Conservation (phyloP, 2,797 vertebrate genomes). For the Uromys caudimaculatus region DNA sequence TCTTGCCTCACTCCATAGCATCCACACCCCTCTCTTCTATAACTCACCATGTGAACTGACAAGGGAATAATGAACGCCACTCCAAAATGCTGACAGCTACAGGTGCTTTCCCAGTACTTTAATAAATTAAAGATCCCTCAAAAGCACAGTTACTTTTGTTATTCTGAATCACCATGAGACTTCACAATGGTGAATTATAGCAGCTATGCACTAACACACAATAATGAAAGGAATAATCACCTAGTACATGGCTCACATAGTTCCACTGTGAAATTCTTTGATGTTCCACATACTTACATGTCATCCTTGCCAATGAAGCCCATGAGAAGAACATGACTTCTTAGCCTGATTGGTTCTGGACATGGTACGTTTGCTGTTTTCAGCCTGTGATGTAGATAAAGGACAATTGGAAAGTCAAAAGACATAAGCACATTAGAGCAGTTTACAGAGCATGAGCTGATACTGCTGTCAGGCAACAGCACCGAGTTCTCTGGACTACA, state of each 20-base stretch:
- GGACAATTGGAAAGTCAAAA: neutral
- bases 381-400: constrained; percentile 87
- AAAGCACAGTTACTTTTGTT: neutral
- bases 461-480: neutral
- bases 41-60: neutral
- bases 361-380: constrained; percentile 94
- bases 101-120: neutral
- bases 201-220: neutral
- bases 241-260: neutral
- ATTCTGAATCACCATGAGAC: neutral
- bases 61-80: neutral
- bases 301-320: constrained; percentile 95
- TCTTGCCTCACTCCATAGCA: neutral
- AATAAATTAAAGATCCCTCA: neutral
- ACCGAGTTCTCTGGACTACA: neutral
- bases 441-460: neutral
- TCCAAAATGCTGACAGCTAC: neutral
- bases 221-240: neutral
- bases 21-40: neutral
- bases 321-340: constrained; percentile 97
- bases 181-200: neutral
- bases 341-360: constrained; percentile 94
- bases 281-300: constrained; percentile 88
- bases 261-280: neutral
- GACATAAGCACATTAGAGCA: neutral